Percentiles rank a stretch among this genome's conserved stretches.
These are phyloP conservation scores for Laterallus jamaicensis DNA, from an alignment of 2,113 vertebrate genomes.

Conservation along the genomic window DNA sequence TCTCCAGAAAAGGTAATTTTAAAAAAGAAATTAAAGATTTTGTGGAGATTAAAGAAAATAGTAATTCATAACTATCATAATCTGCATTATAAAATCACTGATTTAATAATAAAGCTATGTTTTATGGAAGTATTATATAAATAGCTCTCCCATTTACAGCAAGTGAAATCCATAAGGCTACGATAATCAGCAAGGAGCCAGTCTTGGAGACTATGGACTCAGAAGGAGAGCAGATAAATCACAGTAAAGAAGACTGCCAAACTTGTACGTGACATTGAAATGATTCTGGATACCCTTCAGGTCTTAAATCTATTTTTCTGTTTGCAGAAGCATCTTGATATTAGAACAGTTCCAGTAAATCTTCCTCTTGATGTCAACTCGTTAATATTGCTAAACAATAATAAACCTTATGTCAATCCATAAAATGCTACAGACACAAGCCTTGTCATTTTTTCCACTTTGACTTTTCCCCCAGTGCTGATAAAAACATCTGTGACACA, in stretches of 20 bases:
- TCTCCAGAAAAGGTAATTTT: not conserved
- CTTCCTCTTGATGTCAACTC: not conserved
- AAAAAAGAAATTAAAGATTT: not conserved
- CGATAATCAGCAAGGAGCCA: constrained; percentile 15
- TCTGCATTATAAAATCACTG: not conserved
- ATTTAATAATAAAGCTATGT: not conserved
- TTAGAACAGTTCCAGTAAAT: constrained; percentile 26
- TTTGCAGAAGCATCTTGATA: constrained; percentile 25
- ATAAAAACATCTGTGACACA: not conserved
- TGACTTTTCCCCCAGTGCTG: not conserved
- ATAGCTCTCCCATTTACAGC: not conserved
- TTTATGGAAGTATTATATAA: not conserved
- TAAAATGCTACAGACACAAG: not conserved
- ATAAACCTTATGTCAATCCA: not conserved
- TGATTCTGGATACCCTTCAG: constrained; percentile 30
- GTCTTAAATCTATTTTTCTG: constrained; percentile 46
- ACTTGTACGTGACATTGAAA: constrained; percentile 35
- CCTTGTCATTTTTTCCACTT: constrained; percentile 1
- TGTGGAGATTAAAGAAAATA: not conserved
- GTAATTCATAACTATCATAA: not conserved
- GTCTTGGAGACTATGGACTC: not conserved
- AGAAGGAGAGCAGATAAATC: constrained; percentile 46
- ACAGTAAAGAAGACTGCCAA: constrained; percentile 42
- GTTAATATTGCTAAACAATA: constrained; percentile 20
- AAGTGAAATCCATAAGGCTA: constrained; percentile 17